A percentile compares a stretch with the other conserved stretches of the same genome.
Evolutionary conservation across 2,888 invertebrate species (phyloP).

Genomic region (Zaprionus lineosus): DNA sequence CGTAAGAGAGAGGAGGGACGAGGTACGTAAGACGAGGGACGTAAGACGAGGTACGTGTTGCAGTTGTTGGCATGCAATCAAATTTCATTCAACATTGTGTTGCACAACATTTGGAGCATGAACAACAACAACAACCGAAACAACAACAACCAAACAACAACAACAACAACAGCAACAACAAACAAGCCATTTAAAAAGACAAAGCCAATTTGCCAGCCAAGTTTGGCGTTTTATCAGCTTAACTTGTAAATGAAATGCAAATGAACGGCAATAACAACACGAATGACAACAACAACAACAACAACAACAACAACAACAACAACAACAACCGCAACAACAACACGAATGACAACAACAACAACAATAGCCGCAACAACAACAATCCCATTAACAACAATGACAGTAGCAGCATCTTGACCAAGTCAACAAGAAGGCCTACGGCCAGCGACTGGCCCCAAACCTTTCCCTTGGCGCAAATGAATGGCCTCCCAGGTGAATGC

Average conservation of each 20-base stretch:
- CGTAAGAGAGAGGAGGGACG: too few relatives aligned
- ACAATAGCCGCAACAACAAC: too few relatives aligned
- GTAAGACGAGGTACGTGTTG: slow-evolving; percentile 24
- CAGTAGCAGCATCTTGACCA: slow-evolving; percentile 8
- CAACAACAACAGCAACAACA: not conserved
- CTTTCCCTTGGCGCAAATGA: not conserved
- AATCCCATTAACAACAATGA: too few relatives aligned
- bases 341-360: slow-evolving; percentile 44
- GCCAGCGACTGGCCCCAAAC: slow-evolving; percentile 29
- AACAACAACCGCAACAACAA: too few relatives aligned
- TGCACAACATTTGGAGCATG: slow-evolving; percentile 69
- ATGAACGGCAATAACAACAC: slow-evolving; percentile 22
- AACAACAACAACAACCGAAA: slow-evolving; percentile 24
- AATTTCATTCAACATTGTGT: slow-evolving; percentile 43
- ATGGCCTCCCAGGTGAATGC: too few relatives aligned
- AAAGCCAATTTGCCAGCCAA: slow-evolving; percentile 48
- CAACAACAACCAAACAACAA: not conserved
- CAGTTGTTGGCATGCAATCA: slow-evolving; percentile 13
- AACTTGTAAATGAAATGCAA: slow-evolving; percentile 55
- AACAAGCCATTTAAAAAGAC: not conserved
- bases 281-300: slow-evolving; percentile 44
- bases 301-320: too few relatives aligned
- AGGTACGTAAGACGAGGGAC: too few relatives aligned
- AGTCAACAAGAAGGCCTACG: slow-evolving; percentile 2
- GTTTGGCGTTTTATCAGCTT: slow-evolving; percentile 38